Evolutionary conservation across 2,113 vertebrate species (phyloP).

Genomic region (Nyctereutes procyonoides): DNA sequence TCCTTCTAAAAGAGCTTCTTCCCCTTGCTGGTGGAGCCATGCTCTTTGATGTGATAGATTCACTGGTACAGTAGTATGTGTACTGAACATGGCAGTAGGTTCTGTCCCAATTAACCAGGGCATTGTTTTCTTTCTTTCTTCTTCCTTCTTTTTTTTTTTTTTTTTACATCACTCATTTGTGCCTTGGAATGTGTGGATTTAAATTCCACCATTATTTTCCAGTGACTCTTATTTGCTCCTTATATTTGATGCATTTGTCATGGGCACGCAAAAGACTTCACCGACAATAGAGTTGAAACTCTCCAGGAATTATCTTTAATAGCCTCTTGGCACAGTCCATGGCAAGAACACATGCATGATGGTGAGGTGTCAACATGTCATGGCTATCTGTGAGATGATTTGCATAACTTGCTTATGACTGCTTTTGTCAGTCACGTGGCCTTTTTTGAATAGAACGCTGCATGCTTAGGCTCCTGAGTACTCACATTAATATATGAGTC

Average conservation of each 20-base stretch:
- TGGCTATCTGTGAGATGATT: slow-evolving; percentile 62
- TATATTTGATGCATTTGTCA: slow-evolving; percentile 69
- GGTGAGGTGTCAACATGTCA: neutral
- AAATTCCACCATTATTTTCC: slow-evolving; percentile 52
- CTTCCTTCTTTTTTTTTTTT: neutral
- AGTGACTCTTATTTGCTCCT: slow-evolving; percentile 63
- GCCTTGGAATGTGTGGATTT: neutral
- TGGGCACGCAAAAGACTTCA: neutral
- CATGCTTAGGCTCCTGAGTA: neutral
- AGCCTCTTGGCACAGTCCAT: slow-evolving; percentile 42
- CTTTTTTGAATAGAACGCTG: neutral
- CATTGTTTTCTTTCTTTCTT: neutral
- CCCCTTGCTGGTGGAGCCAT: neutral
- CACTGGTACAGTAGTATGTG: neutral
- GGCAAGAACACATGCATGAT: slow-evolving; percentile 39
- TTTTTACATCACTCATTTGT: neutral
- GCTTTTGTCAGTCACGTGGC: slow-evolving; percentile 49
- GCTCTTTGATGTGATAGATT: neutral
- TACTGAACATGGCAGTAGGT: neutral
- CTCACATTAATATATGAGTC: slow-evolving; percentile 66
- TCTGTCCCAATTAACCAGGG: neutral
- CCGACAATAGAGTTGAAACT: slow-evolving; percentile 11
- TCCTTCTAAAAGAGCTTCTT: neutral
- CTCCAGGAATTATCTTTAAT: slow-evolving; percentile 74
- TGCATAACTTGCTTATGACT: slow-evolving; percentile 73